Evolutionary conservation across 1,140 invertebrate genomes (phyloP).

Genomic region (Eueides isabella): DNA sequence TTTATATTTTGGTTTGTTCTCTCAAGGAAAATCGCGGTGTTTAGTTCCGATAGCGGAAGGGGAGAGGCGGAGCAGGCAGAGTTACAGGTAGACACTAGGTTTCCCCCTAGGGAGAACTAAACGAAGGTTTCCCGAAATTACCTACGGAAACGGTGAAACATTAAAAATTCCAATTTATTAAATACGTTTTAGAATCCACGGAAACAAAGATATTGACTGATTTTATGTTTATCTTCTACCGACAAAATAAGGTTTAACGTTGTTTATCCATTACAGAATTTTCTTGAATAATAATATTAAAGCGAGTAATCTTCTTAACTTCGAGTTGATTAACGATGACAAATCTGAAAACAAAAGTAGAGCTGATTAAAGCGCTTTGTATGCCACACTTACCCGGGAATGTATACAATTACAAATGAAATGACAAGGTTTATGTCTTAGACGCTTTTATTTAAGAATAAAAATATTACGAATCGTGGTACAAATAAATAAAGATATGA

Average conservation of each 20-base stretch:
- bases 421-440: neutral
- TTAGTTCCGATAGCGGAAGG: no score
- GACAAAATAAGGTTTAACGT: neutral
- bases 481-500: no score
- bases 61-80: no score
- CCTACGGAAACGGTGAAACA: no score
- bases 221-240: neutral
- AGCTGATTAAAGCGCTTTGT: neutral
- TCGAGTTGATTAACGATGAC: neutral
- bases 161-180: no score
- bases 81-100: no score
- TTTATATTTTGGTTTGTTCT: no score
- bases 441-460: neutral
- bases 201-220: no score
- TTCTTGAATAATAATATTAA: neutral
- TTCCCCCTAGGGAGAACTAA: no score
- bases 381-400: neutral
- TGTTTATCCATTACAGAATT: neutral
- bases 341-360: slow-evolving; percentile 1
- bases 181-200: no score
- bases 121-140: no score
- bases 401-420: neutral
- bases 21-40: no score
- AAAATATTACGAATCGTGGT: neutral
- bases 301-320: slow-evolving; percentile 1